Conservation (phyloP, 2,888 invertebrate genomes). For the Drosophila nigritarsus region DNA sequence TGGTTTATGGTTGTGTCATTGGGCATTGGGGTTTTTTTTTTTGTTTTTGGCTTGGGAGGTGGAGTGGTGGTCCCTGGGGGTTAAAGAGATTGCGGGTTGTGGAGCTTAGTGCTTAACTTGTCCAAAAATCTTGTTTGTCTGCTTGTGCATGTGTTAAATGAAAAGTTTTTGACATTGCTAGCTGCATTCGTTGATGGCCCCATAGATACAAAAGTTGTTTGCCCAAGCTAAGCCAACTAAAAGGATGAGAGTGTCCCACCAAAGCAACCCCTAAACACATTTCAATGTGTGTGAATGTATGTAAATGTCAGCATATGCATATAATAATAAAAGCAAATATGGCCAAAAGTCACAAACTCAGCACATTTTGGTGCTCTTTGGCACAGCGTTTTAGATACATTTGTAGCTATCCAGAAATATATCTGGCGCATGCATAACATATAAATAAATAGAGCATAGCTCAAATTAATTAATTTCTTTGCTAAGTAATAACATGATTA, state of each 20-base stretch:
- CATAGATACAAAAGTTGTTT: constrained; percentile 77
- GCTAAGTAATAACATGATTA: constrained; percentile 75
- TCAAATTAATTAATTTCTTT: constrained; percentile 76
- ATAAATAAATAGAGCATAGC: constrained; percentile 62
- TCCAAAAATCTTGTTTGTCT: constrained; percentile 72
- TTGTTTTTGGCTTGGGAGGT: constrained; percentile 15
- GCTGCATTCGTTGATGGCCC: constrained; percentile 74
- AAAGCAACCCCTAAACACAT: constrained; percentile 27
- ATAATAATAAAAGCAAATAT: constrained; percentile 78
- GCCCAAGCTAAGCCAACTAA: constrained; percentile 67
- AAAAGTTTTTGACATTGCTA: constrained; percentile 70
- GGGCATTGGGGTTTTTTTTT: constrained; percentile 41
- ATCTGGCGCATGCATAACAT: constrained; percentile 40
- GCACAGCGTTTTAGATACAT: constrained; percentile 48
- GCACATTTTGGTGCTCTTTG: constrained; percentile 60
- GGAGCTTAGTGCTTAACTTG: constrained; percentile 61
- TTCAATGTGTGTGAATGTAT: constrained; percentile 27
- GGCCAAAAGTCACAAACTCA: constrained; percentile 70
- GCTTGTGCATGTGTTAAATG: constrained; percentile 68
- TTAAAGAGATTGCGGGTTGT: constrained; percentile 41
- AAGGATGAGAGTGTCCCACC: constrained; percentile 34
- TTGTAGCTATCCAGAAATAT: constrained; percentile 48
- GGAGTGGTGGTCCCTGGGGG: constrained; percentile 24
- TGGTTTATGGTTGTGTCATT: constrained; percentile 76
- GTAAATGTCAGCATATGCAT: constrained; percentile 79